Evolutionary conservation across 2,113 vertebrate species (phyloP), one percentile per base, ranked within the genome.

Genomic region (Platichthys flesus): DNA sequence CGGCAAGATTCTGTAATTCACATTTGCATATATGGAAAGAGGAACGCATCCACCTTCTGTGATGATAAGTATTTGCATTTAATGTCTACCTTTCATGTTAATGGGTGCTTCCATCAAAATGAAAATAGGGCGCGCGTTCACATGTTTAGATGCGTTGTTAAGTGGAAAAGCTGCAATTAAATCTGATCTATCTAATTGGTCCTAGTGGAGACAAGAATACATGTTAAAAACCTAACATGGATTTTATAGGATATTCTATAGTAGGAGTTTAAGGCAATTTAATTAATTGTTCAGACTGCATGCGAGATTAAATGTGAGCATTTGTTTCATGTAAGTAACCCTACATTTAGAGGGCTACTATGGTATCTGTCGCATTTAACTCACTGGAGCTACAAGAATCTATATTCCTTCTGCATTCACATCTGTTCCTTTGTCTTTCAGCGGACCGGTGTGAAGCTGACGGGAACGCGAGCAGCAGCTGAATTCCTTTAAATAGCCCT

Each of bases 401-500:
- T 45, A 74, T 51, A 71, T 83, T 81, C n/a, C 28, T 75, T 63
- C 56, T n/a, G 57, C 74, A 55, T 69, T 74, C 66, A 51, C 73
- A 61, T 67, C 68, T 60, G 37, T 75, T 74, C 83, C 83, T 91
- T 89, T 90, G 90, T 90, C 88, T 89, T 75, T 76, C 65, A 13
- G 82, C 73, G 81, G 88, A 85, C 87, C 31, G 73, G 85, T 85
- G 86, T 81, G 88, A 87, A 85, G 88, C 86, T 76, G 89, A 83
- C 52, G 31, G 79, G 81, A 87, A 83, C 21, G 74, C 85, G 23
- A 88, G 87, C 86, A 87, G 90, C 88, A 86, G 88, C 88, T 90
- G 91, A 92, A 93, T 93, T 92, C 91, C 92, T 92, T 93, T 92
- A 92, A 93, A 93, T 92, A 92, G 90, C 90, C 88, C 83, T 88